These are phyloP conservation scores for Chrysolina oricalcia DNA, from an alignment of 2,888 invertebrate species.

Conservation along the genomic window DNA sequence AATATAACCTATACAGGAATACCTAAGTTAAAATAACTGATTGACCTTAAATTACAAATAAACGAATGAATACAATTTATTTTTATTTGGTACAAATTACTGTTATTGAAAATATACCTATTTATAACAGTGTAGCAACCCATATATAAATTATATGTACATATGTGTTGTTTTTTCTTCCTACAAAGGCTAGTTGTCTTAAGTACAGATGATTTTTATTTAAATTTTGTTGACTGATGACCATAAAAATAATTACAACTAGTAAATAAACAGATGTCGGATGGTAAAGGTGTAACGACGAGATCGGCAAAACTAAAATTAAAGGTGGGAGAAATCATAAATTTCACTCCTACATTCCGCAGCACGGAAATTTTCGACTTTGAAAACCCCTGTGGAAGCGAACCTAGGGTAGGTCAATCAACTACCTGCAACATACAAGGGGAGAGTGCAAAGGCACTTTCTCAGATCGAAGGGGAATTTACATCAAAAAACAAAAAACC, in stretches of 20 bases:
- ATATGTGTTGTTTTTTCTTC: neutral
- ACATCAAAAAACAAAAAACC: neutral
- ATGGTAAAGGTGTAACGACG: conserved; percentile 1
- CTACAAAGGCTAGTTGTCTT: neutral
- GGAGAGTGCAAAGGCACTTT: conserved; percentile 4
- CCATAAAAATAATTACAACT: neutral
- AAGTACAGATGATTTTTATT: neutral
- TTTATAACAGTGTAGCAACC: neutral
- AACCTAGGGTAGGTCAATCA: neutral
- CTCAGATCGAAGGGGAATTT: neutral
- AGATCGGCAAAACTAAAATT: conserved; percentile 2
- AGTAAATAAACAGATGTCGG: conserved; percentile 12
- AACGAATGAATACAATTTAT: neutral
- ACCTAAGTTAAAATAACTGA: too few relatives aligned
- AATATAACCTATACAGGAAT: too few relatives aligned
- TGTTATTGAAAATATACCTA: neutral
- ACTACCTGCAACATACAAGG: neutral
- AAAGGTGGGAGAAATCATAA: too few relatives aligned
- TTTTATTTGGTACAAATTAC: too few relatives aligned
- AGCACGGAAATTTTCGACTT: neutral
- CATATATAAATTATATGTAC: neutral
- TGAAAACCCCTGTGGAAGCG: neutral
- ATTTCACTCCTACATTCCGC: conserved; percentile 4
- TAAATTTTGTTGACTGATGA: neutral
- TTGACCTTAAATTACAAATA: neutral